Percentiles rank a stretch among this genome's conserved stretches.
Conservation (phyloP, 2,113 vertebrate genomes). For the Labeo catla region DNA sequence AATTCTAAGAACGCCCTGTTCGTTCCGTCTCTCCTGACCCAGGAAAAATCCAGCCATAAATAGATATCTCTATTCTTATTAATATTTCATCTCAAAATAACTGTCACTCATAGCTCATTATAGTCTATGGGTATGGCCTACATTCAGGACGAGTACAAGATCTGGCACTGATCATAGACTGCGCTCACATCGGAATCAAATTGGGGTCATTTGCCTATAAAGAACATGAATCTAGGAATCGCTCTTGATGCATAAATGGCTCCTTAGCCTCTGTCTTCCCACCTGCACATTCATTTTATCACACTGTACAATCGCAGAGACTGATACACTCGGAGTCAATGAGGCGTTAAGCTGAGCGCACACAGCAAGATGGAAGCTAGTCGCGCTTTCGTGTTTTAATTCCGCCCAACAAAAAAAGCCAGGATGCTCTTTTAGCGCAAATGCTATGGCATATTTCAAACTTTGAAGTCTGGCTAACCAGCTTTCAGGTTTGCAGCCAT, state of each 20-base stretch:
- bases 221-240: slow-evolving; percentile 70
- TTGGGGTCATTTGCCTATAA: slow-evolving; percentile 79
- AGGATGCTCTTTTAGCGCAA: neutral
- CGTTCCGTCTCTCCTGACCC: slow-evolving; percentile 3
- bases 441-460: neutral
- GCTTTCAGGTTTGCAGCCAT: neutral
- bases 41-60: slow-evolving; percentile 38
- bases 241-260: slow-evolving; percentile 73
- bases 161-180: slow-evolving; percentile 50
- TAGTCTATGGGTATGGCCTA: slow-evolving; percentile 42
- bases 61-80: slow-evolving; percentile 45
- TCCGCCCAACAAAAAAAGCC: neutral
- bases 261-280: slow-evolving; percentile 13
- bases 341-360: neutral
- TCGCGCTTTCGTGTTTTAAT: neutral
- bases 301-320: slow-evolving; percentile 6
- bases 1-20: slow-evolving; percentile 26
- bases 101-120: slow-evolving; percentile 49
- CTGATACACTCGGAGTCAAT: neutral
- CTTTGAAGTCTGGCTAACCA: neutral
- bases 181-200: slow-evolving; percentile 66
- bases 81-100: slow-evolving; percentile 48
- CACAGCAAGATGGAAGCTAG: neutral
- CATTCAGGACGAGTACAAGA: slow-evolving; percentile 33
- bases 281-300: slow-evolving; percentile 15